These are phyloP conservation scores for Amphiprion ocellaris DNA, from an alignment of 2,113 vertebrate species.

Conservation along the genomic window DNA sequence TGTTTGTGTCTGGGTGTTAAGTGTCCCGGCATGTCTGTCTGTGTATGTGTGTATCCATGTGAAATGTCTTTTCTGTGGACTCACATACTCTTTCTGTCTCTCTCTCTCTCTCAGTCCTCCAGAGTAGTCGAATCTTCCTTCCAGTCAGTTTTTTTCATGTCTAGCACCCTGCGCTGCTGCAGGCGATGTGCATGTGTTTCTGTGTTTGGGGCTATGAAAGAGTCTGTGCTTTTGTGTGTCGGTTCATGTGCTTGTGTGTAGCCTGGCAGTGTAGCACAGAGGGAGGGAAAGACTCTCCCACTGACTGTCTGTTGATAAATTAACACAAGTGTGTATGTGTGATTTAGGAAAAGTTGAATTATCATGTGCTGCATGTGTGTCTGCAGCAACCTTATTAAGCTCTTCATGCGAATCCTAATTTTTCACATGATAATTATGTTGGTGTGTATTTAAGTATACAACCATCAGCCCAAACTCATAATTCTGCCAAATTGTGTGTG, in stretches of 20 bases:
- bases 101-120: conserved; percentile 29
- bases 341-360: conserved; percentile 9
- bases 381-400: conserved; percentile 31
- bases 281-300: not conserved
- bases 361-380: not conserved
- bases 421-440: conserved; percentile 39
- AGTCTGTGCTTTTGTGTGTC: conserved; percentile 21
- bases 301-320: conserved; percentile 15
- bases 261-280: conserved; percentile 24
- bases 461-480: conserved; percentile 11
- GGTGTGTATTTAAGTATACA: conserved; percentile 22
- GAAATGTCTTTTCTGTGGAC: conserved; percentile 53
- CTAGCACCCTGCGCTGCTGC: conserved; percentile 47
- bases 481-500: conserved; percentile 4
- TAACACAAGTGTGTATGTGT: not conserved
- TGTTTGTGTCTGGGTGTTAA: conserved; percentile 63
- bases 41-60: conserved; percentile 20
- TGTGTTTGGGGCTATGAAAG: conserved; percentile 32
- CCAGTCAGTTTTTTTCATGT: conserved; percentile 74
- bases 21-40: conserved; percentile 44
- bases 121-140: conserved; percentile 60
- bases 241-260: conserved; percentile 15
- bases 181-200: conserved; percentile 43
- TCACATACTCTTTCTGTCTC: conserved; percentile 8
- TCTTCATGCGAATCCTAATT: conserved; percentile 49